Evolutionary conservation across 2,797 vertebrate genomes (phyloP).

Genomic region (Lepus townsendii): DNA sequence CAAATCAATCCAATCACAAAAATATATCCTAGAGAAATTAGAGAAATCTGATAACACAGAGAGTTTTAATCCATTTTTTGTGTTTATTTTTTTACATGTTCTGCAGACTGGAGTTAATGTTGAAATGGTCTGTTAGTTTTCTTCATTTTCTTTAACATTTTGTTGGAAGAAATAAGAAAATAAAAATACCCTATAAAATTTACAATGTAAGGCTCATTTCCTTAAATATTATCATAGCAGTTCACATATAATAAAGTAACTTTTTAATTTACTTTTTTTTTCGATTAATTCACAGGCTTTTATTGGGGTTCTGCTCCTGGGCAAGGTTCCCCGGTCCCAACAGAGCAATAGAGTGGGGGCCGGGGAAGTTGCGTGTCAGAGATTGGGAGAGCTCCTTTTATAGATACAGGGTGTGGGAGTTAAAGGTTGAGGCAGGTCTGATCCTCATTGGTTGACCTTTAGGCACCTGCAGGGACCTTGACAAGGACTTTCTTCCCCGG

Average conservation of each 20-base stretch:
- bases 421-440: too few species aligned
- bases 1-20: not conserved
- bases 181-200: not conserved
- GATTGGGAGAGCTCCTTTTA: too few species aligned
- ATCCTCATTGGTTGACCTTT: too few species aligned
- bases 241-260: not conserved
- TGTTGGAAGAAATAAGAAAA: conserved; percentile 1
- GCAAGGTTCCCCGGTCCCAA: too few species aligned
- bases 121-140: not conserved
- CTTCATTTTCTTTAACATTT: not conserved
- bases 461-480: too few species aligned
- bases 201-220: not conserved
- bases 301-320: too few species aligned
- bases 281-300: not conserved
- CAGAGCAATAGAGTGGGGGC: too few species aligned
- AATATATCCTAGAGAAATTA: not conserved
- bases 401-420: too few species aligned
- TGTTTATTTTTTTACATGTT: conserved; percentile 23
- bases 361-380: too few species aligned
- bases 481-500: too few species aligned
- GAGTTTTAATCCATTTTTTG: not conserved
- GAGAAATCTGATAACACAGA: not conserved
- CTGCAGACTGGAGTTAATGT: not conserved
- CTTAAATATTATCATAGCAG: not conserved
- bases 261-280: not conserved